A percentile compares a stretch with the other conserved stretches of the same genome.
Evolutionary conservation across 2,888 invertebrate genomes (phyloP).

Genomic region (Spodoptera littoralis): DNA sequence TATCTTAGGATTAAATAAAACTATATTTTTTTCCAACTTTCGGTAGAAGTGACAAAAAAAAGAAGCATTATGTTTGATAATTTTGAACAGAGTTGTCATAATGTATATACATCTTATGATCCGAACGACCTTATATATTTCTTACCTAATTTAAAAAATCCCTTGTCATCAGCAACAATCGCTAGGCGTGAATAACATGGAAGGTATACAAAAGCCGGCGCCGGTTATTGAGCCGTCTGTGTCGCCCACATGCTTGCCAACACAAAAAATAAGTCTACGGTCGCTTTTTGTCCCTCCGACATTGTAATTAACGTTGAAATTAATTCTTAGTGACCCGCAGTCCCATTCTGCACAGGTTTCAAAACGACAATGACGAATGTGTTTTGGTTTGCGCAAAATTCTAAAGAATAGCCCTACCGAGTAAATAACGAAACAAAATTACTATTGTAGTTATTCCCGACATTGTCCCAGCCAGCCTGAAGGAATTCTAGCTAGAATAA

Average conservation of each 20-base stretch:
- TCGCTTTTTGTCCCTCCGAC: constrained; percentile 37
- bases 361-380: constrained; percentile 26
- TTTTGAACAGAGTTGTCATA: too few relatives aligned
- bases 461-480: constrained; percentile 13
- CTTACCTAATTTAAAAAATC: background rate
- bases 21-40: too few relatives aligned
- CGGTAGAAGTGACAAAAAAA: too few relatives aligned
- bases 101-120: too few relatives aligned
- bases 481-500: constrained; percentile 44
- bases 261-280: constrained; percentile 34
- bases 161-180: background rate
- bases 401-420: constrained; percentile 16
- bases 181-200: constrained; percentile 55
- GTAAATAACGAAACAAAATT: constrained; percentile 27
- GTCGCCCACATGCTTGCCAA: constrained; percentile 41
- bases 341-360: constrained; percentile 32
- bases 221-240: constrained; percentile 34
- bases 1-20: too few relatives aligned
- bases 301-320: constrained; percentile 42
- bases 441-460: constrained; percentile 13
- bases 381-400: constrained; percentile 23
- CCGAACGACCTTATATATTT: background rate
- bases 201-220: constrained; percentile 45
- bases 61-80: too few relatives aligned
- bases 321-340: constrained; percentile 17